These are phyloP conservation scores for Cenopis cana DNA, from an alignment of 2,888 invertebrate species.

Conservation along the genomic window DNA sequence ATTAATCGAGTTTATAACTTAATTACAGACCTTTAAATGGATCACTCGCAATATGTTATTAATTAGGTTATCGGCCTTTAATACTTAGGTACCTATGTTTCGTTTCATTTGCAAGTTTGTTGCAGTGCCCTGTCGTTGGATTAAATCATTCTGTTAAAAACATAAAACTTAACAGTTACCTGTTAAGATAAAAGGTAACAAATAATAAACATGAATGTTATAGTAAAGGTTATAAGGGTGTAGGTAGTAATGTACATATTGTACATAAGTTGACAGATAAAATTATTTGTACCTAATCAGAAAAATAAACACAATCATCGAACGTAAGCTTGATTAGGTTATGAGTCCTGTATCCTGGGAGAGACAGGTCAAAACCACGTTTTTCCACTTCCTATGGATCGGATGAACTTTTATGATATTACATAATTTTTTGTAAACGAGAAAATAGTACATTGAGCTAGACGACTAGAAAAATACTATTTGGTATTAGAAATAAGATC, in stretches of 20 bases:
- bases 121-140: not conserved
- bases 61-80: not conserved
- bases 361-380: no score
- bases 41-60: not conserved
- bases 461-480: conserved; percentile 32
- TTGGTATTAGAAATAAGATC: conserved; percentile 5
- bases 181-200: no score
- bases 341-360: not conserved
- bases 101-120: not conserved
- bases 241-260: no score
- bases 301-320: conserved; percentile 5
- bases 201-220: no score
- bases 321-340: not conserved
- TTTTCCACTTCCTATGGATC: no score
- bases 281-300: not conserved
- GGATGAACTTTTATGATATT: not conserved
- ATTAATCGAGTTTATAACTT: conserved; percentile 34
- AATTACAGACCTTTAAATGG: conserved; percentile 30
- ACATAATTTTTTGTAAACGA: not conserved
- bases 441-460: conserved; percentile 26
- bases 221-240: no score
- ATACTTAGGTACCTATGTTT: not conserved
- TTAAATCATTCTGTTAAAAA: not conserved
- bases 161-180: no score
- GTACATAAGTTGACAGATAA: no score